Evolutionary conservation across 2,888 invertebrate genomes (phyloP), one percentile per base, ranked within the genome.

Genomic region (Allacma fusca): DNA sequence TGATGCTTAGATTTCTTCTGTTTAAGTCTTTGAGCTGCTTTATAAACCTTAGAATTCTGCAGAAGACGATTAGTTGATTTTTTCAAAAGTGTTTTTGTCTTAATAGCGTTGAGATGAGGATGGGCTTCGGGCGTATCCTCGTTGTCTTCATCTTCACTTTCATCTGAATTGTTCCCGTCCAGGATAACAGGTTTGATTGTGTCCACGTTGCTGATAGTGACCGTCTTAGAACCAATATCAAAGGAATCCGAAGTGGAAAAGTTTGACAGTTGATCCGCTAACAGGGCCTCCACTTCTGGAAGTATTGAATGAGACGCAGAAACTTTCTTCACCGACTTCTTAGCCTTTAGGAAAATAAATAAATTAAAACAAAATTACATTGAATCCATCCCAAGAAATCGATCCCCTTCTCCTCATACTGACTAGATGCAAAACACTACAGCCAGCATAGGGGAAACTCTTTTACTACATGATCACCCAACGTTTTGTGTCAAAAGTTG

Each of bases 261-360:
- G 5, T 40, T 24, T 34, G 59, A 65, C 5, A 50, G 69, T 24
- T 69, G 64, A 26, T 75, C 76, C 5, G 78, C 81, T 34, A 83
- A 77, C 16, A 83, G 43, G 43, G 77, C 80, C 74, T 82, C 78
- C 1, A 84, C 82, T 76, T 84, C 84, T 5, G 84, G 84, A 28
- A 84, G 79, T n/a, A 83, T 75, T 26, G 78, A 59, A 65, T 84
- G 81, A 1, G 83, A 84, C 68, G 75, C 81, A 9, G 83, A 83
- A 7, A 79, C 16, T 29, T 81, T 82, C 0, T 77, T 70, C 19
- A 78, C 70, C 4, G 77, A 75, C 40, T 80, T 75, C 59, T 78
- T 73, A 1, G 81, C 81, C 84, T 83, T 65, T 9, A 70, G 50
- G 70, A 34, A 26, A 19, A 68, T 16, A 16, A 68, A n/a, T n/a